Evolutionary conservation across 2,888 invertebrate genomes (phyloP).

Genomic region (Dendrolimus pini): DNA sequence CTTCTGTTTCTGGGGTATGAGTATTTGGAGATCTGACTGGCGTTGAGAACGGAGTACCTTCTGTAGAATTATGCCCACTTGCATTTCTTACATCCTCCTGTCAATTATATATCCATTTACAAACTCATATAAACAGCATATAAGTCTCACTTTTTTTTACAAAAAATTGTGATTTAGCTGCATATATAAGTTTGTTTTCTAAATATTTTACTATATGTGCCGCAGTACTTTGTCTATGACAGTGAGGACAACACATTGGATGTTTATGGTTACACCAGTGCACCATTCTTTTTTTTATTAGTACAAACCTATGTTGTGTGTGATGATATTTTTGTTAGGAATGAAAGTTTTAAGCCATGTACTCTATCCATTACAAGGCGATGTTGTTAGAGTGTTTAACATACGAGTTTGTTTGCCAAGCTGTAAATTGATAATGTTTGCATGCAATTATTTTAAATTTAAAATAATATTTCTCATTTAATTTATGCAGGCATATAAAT

Average conservation of each 20-base stretch:
- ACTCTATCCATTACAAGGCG: not conserved
- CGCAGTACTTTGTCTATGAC: conserved; percentile 56
- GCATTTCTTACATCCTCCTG: conserved; percentile 69
- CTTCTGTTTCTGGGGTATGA: conserved; percentile 8
- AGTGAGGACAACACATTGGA: conserved; percentile 61
- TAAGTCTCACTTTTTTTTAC: not conserved
- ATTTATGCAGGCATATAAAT: too few species aligned
- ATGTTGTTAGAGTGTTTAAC: not conserved
- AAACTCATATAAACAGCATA: conserved; percentile 40
- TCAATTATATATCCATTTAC: conserved; percentile 45
- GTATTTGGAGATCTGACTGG: conserved; percentile 50
- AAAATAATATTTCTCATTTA: too few species aligned
- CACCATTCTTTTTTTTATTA: conserved; percentile 14
- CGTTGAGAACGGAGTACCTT: conserved; percentile 56
- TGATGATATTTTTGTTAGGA: not conserved
- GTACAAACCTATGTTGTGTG: conserved; percentile 6
- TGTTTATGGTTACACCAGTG: conserved; percentile 35
- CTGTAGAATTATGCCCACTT: conserved; percentile 53
- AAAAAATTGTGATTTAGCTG: conserved; percentile 15
- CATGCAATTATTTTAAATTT: too few species aligned
- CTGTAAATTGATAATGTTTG: too few species aligned
- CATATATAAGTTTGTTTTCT: conserved; percentile 36
- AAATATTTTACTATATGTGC: conserved; percentile 21
- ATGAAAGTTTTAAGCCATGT: not conserved
- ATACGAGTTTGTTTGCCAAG: too few species aligned